A percentile compares a stretch with the other conserved stretches of the same genome.
phyloP scores from a whole-genome alignment of 1,140 invertebrate species.

The Drosophila nikananu region DNA sequence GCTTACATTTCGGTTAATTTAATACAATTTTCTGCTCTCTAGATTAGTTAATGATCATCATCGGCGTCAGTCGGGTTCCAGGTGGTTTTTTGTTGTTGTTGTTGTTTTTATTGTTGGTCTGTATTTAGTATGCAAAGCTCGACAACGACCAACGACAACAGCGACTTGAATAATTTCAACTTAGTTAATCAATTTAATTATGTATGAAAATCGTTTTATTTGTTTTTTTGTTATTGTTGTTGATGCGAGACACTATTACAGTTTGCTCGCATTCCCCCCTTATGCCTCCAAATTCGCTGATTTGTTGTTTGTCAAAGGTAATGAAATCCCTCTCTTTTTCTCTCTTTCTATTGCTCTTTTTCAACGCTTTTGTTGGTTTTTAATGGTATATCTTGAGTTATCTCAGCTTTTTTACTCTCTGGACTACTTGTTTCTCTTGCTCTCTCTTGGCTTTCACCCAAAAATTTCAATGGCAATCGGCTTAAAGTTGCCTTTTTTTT shows the following conservation, averaged over 20 bases:
- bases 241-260: slow-evolving; percentile 41
- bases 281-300: background rate
- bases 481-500: slow-evolving; percentile 13
- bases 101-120: slow-evolving; percentile 4
- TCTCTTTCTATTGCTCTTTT: background rate
- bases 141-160: slow-evolving; percentile 19
- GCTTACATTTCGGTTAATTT: slow-evolving; percentile 43
- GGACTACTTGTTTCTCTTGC: slow-evolving; percentile 2
- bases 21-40: slow-evolving; percentile 67
- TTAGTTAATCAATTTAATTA: slow-evolving; percentile 63
- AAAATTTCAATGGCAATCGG: slow-evolving; percentile 30
- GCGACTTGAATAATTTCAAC: slow-evolving; percentile 56
- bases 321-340: background rate
- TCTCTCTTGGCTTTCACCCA: slow-evolving; percentile 30
- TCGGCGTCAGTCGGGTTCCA: slow-evolving; percentile 16
- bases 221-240: slow-evolving; percentile 16
- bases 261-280: slow-evolving; percentile 30
- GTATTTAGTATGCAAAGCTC: slow-evolving; percentile 52
- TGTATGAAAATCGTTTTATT: slow-evolving; percentile 60
- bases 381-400: background rate
- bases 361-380: background rate
- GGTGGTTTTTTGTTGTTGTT: slow-evolving; percentile 9
- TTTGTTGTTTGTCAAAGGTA: slow-evolving; percentile 15
- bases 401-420: background rate
- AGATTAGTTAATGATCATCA: slow-evolving; percentile 61